These are phyloP conservation scores for Rhegmatorhina hoffmannsi DNA, from an alignment of 2,113 vertebrate genomes.

Conservation along the genomic window DNA sequence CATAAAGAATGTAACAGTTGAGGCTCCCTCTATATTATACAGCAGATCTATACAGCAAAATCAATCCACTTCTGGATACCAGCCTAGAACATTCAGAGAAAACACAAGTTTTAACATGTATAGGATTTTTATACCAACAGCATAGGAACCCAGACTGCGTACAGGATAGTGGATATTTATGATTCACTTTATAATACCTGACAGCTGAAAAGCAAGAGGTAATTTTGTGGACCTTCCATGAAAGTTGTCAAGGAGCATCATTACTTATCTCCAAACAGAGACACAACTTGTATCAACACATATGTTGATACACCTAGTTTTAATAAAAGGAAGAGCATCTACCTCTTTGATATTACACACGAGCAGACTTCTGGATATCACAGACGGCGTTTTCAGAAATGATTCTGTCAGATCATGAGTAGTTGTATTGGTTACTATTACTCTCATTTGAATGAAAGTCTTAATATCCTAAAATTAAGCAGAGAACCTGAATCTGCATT, in stretches of 20 bases:
- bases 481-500: not conserved
- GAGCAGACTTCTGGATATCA: not conserved
- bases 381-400: not conserved
- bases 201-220: not conserved
- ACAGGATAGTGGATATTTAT: not conserved
- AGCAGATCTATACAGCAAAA: not conserved
- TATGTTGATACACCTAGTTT: not conserved
- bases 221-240: not conserved
- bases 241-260: not conserved
- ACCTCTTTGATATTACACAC: not conserved
- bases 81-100: not conserved
- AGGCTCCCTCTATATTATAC: not conserved
- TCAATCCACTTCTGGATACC: not conserved
- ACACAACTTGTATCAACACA: not conserved
- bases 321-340: not conserved
- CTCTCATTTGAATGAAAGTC: not conserved
- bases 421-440: not conserved
- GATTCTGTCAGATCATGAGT: not conserved
- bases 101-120: not conserved
- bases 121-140: not conserved
- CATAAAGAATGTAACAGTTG: fast-evolving
- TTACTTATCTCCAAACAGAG: not conserved
- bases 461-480: not conserved
- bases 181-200: not conserved
- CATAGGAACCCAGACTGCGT: not conserved